phyloP scores from a whole-genome alignment of 2,888 invertebrate genomes.

The Lycaena phlaeas region DNA sequence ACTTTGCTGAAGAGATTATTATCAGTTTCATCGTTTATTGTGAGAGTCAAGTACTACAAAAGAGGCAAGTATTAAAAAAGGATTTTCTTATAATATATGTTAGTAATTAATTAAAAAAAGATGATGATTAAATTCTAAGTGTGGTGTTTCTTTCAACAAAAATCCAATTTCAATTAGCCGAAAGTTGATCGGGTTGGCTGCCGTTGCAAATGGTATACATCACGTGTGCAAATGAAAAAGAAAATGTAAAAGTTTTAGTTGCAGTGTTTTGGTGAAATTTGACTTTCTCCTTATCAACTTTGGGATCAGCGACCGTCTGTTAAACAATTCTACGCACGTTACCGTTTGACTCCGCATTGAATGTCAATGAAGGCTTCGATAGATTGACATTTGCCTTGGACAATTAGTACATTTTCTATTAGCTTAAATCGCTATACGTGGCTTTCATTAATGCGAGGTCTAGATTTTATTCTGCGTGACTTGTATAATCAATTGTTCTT shows the following conservation, averaged over 20 bases:
- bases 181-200: too few species aligned
- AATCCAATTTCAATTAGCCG: too few species aligned
- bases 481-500: too few species aligned
- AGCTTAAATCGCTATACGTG: not conserved
- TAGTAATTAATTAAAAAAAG: too few species aligned
- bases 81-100: too few species aligned
- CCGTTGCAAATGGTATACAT: too few species aligned
- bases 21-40: too few species aligned
- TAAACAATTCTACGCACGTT: slow-evolving; percentile 42
- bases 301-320: slow-evolving; percentile 40
- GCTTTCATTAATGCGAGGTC: not conserved
- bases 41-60: too few species aligned
- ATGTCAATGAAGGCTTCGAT: slow-evolving; percentile 40
- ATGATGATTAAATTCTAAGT: too few species aligned
- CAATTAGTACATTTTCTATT: slow-evolving; percentile 16
- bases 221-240: not conserved
- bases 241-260: slow-evolving; percentile 13
- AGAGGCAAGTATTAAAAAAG: too few species aligned
- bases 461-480: not conserved
- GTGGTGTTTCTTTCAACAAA: too few species aligned
- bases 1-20: too few species aligned
- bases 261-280: slow-evolving; percentile 39
- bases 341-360: slow-evolving; percentile 31
- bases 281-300: slow-evolving; percentile 52
- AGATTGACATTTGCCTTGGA: slow-evolving; percentile 13